These are phyloP conservation scores for Myiothlypis chrysogaster DNA, from an alignment of 2,797 vertebrate species.

Conservation along the genomic window DNA sequence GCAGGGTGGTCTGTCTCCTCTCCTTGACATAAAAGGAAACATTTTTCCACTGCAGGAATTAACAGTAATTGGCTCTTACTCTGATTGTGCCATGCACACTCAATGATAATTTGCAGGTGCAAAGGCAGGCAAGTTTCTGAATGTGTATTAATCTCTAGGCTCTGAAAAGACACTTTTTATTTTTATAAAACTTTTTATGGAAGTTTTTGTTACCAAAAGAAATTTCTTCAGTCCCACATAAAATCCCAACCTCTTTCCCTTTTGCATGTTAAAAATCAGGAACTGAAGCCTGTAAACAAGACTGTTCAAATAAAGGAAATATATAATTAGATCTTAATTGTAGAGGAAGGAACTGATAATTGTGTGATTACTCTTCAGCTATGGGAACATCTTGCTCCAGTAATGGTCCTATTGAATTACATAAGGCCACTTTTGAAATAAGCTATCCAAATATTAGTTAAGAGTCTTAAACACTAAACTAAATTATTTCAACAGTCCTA, in stretches of 20 bases:
- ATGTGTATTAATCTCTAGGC: neutral
- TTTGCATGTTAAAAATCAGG: neutral
- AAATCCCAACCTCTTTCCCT: neutral
- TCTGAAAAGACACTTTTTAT: neutral
- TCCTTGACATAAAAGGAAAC: neutral
- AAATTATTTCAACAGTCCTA: neutral
- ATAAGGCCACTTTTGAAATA: neutral
- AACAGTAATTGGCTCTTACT: neutral
- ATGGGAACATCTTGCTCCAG: neutral
- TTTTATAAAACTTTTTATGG: neutral
- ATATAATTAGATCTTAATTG: slow-evolving; percentile 43
- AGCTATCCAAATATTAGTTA: neutral
- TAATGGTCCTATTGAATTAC: neutral
- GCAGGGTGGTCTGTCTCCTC: neutral
- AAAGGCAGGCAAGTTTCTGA: neutral
- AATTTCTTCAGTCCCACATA: neutral
- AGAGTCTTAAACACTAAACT: neutral
- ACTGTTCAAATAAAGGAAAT: slow-evolving; percentile 6
- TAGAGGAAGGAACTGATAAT: slow-evolving; percentile 41
- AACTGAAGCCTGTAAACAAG: slow-evolving; percentile 10
- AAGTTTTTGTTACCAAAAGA: neutral
- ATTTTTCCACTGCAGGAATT: neutral
- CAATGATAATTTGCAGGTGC: neutral
- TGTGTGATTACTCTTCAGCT: slow-evolving; percentile 30
- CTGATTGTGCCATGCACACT: neutral